These are phyloP conservation scores for Spicauda simplicius DNA, from an alignment of 2,888 invertebrate species.

Conservation along the genomic window DNA sequence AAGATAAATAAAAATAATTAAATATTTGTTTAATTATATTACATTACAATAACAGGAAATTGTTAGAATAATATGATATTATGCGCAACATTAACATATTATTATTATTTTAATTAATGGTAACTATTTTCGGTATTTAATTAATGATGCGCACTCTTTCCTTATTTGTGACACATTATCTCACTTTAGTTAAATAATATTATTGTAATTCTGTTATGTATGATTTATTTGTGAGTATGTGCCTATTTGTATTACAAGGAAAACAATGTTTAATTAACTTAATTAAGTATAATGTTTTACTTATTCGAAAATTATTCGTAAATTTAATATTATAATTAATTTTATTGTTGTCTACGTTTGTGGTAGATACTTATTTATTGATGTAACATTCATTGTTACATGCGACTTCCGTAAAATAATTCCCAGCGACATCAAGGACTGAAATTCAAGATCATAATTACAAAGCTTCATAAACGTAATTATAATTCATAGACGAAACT, in stretches of 20 bases:
- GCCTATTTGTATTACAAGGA: background rate
- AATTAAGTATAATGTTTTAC: too few relatives aligned
- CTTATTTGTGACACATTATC: slow-evolving; percentile 4
- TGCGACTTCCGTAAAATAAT: slow-evolving; percentile 19
- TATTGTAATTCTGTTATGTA: background rate
- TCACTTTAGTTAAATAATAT: background rate
- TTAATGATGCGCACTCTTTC: background rate
- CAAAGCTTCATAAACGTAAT: slow-evolving; percentile 29
- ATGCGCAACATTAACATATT: slow-evolving; percentile 3
- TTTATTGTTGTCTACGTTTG: background rate
- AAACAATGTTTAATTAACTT: too few relatives aligned
- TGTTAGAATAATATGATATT: slow-evolving; percentile 2
- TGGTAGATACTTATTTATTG: background rate
- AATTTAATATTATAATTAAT: background rate
- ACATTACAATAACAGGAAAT: slow-evolving; percentile 24
- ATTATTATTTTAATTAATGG: slow-evolving; percentile 7
- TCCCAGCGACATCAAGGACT: slow-evolving; percentile 14
- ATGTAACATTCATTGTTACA: slow-evolving; percentile 13
- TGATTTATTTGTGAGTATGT: background rate
- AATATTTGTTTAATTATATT: slow-evolving; percentile 7
- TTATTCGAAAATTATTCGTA: background rate
- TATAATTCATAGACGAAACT: slow-evolving; percentile 35
- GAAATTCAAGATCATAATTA: slow-evolving; percentile 32
- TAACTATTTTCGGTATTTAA: slow-evolving; percentile 12
- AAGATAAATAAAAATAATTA: background rate